Conservation (phyloP, 2,113 vertebrate genomes). For the Recurvirostra avosetta region DNA sequence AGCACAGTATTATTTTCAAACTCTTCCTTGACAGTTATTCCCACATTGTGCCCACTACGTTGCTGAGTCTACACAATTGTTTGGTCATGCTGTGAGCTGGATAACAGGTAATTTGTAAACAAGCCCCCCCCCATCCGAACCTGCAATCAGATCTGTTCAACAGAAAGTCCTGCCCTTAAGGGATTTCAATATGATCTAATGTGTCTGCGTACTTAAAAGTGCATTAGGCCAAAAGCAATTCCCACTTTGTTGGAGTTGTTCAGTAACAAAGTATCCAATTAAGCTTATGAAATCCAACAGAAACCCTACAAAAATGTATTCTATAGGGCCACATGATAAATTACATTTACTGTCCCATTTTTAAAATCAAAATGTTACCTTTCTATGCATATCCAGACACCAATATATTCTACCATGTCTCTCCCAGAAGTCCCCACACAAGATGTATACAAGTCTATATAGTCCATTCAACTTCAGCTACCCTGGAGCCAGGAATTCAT, state of each 20-base stretch:
- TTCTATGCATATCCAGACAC: background rate
- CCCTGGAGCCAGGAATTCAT: background rate
- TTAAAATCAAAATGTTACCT: background rate
- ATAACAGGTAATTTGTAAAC: background rate
- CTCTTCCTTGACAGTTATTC: background rate
- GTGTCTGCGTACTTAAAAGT: accelerated
- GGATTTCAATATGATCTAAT: background rate
- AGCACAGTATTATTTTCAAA: background rate
- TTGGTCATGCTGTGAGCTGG: background rate
- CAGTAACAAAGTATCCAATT: background rate
- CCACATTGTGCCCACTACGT: background rate
- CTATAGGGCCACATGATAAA: background rate
- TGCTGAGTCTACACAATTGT: background rate
- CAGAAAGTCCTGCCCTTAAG: background rate
- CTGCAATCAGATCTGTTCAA: background rate
- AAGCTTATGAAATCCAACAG: background rate
- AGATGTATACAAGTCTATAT: accelerated
- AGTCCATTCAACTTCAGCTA: background rate
- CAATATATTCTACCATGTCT: background rate
- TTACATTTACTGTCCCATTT: background rate
- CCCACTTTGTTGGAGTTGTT: background rate
- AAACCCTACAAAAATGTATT: background rate
- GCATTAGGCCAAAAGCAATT: background rate
- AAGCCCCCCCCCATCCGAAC: background rate
- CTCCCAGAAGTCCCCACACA: background rate